A percentile compares a stretch with the other conserved stretches of the same genome.
Conservation (phyloP, 2,797 vertebrate genomes). For the Novumbra hubbsi region DNA sequence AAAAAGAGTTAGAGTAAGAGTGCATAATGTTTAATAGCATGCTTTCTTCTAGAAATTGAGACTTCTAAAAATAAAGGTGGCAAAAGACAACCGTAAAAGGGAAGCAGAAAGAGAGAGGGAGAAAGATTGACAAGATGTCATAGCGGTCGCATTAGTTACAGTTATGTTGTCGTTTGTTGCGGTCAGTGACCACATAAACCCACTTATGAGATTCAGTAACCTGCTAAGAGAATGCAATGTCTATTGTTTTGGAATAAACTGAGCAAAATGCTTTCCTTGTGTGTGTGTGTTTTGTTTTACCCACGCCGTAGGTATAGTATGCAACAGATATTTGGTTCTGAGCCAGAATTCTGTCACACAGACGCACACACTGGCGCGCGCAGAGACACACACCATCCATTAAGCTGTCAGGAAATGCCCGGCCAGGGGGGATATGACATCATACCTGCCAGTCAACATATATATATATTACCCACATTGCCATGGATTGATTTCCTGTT, state of each 20-base stretch:
- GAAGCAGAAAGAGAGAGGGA: neutral
- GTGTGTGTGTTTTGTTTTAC: conserved; percentile 10
- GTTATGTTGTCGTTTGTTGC: neutral
- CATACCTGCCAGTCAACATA: conserved; percentile 41
- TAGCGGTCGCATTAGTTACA: neutral
- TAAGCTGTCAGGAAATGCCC: conserved; percentile 47
- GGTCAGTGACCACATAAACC: no score
- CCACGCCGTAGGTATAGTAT: neutral
- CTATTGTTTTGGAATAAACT: neutral
- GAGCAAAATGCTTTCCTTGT: neutral
- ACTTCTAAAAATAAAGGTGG: neutral
- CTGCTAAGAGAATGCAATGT: neutral
- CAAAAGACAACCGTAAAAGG: neutral
- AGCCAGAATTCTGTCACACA: no score
- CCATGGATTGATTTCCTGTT: neutral
- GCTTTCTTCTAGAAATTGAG: neutral
- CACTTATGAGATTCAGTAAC: no score
- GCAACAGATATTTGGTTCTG: no score
- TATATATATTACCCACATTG: conserved; percentile 36
- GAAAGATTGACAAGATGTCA: neutral
- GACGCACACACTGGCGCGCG: no score
- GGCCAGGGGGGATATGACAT: conserved; percentile 48
- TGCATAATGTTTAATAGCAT: neutral
- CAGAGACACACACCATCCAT: conserved; percentile 47
- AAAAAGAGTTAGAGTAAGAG: neutral